phyloP scores from a whole-genome alignment of 2,113 vertebrate genomes.

The Toxotes chatareus region DNA sequence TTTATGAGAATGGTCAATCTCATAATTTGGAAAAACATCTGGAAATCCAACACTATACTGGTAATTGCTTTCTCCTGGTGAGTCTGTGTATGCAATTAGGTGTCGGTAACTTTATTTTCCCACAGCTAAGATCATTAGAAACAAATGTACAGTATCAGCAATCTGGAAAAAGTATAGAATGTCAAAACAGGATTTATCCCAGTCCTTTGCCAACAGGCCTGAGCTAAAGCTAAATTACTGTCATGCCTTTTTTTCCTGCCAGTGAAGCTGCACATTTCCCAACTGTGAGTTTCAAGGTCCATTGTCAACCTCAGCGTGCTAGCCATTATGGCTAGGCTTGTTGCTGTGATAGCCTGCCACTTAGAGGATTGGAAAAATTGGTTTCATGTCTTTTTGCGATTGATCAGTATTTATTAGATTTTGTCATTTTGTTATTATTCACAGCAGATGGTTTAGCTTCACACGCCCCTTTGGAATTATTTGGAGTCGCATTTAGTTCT shows the following conservation, averaged over 20 bases:
- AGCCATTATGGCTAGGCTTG: neutral
- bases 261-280: neutral
- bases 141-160: conserved; percentile 12
- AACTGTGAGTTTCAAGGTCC: neutral
- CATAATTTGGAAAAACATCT: conserved; percentile 48
- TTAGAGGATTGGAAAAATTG: neutral
- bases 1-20: conserved; percentile 46
- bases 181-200: conserved; percentile 25
- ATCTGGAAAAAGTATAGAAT: conserved; percentile 6
- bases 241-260: neutral
- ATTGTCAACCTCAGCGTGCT: neutral
- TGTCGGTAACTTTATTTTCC: conserved; percentile 39
- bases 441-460: neutral
- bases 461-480: neutral
- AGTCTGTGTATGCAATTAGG: conserved; percentile 33
- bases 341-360: neutral
- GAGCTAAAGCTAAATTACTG: neutral
- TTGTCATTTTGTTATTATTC: neutral
- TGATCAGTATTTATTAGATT: neutral
- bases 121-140: conserved; percentile 14
- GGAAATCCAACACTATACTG: conserved; percentile 24
- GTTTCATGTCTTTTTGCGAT: neutral
- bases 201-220: neutral
- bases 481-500: neutral
- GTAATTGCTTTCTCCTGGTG: conserved; percentile 41